Evolutionary conservation across 2,888 invertebrate genomes (phyloP), one percentile per base, ranked within the genome.

Genomic region (Cheilosia variabilis): DNA sequence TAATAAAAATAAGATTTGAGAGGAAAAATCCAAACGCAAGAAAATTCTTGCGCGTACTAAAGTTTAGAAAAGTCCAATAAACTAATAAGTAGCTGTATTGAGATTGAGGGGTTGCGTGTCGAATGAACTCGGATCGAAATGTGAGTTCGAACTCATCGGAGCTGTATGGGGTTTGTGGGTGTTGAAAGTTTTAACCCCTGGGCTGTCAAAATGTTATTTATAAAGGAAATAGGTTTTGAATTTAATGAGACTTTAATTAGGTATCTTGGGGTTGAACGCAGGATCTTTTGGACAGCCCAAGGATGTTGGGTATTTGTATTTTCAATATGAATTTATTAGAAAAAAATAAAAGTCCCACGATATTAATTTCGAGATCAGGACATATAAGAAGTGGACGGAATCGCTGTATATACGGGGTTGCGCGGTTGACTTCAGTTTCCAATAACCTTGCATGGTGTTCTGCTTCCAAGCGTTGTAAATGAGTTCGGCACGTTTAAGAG

Each of bases 1-100:
- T 63, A 50, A 63, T 63, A 63, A 63, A 17, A 50, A 63, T 50
- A 22, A 15, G 50, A 19, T 50, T 45, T n/a, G 10, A 19, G 10
- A 34, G 7, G 47, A 22, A 10, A 13, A 47, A 31, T 22, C n/a
- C 31, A 31, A 15, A 4, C 4, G 13, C 4, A 15, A 19, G 31
- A 4, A 34, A 37, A 13, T 37, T 13, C 34, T 10, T 10, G 9
- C 9, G 17, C 50, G 19, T 34, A n/a, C 10, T 19, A 4, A 63
- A 63, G 47, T 63, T 63, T 3, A 31, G 34, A 34, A 17, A 17
- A 57, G 45, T 45, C 7, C 45, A 17, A 45, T 45, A 5, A 45
- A 45, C 17, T 45, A 45, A n/a, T 45, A 17, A 45, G n/a, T 45
- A 7, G 17, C 17, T 45, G 7, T 5, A 15, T n/a, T 4, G 4